phyloP scores from a whole-genome alignment of 2,113 vertebrate species.

The Phalacrocorax brasilianus region DNA sequence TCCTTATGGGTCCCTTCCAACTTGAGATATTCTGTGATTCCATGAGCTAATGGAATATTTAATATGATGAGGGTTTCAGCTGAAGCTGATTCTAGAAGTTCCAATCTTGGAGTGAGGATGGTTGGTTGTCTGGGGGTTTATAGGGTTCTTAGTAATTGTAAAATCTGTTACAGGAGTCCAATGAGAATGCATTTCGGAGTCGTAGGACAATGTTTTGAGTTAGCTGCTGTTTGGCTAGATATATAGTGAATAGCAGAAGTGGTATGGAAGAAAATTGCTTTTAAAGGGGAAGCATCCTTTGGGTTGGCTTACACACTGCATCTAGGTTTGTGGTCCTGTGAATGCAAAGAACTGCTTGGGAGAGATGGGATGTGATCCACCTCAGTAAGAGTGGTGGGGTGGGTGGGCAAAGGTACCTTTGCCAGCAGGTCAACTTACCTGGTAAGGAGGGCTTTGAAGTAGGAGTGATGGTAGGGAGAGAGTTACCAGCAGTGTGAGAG shows the following conservation, averaged over 20 bases:
- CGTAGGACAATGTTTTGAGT: not conserved
- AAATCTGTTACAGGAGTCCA: not conserved
- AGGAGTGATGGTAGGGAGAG: not conserved
- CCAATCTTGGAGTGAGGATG: not conserved
- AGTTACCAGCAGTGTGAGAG: not conserved
- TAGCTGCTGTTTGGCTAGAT: not conserved
- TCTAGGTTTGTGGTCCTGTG: not conserved
- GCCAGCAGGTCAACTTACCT: not conserved
- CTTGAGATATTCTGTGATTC: not conserved
- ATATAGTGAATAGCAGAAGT: not conserved
- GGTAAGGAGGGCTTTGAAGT: not conserved
- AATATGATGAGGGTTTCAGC: not conserved
- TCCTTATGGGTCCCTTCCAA: not conserved
- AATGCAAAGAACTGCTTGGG: not conserved
- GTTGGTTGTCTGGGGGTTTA: not conserved
- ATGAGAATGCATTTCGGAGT: not conserved
- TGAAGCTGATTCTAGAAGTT: not conserved
- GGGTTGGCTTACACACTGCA: not conserved
- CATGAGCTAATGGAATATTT: not conserved
- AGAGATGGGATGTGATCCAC: not conserved
- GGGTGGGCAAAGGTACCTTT: not conserved
- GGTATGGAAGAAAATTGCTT: not conserved
- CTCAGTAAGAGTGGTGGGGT: not conserved
- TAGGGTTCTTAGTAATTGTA: not conserved
- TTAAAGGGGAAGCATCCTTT: not conserved